A percentile compares a stretch with the other conserved stretches of the same genome.
phyloP scores from a whole-genome alignment of 2,888 invertebrate genomes.

The Eledona agricola region DNA sequence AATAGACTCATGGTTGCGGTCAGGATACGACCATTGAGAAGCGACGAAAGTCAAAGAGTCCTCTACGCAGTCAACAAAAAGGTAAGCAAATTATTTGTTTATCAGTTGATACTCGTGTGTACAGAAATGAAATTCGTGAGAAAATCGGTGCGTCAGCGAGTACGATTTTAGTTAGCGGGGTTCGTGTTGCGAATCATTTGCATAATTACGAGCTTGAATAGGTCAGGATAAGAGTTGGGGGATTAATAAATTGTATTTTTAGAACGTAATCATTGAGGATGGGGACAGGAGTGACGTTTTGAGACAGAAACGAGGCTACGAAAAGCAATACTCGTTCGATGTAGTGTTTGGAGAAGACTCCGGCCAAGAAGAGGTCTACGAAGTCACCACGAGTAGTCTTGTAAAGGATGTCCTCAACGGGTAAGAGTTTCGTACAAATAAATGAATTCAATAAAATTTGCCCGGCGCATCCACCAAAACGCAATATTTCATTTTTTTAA shows the following conservation, averaged over 20 bases:
- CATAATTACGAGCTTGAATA: slow-evolving; percentile 20
- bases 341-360: slow-evolving; percentile 87
- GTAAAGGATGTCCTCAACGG: slow-evolving; percentile 82
- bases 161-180: slow-evolving; percentile 8
- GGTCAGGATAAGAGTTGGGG: not conserved
- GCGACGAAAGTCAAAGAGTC: slow-evolving; percentile 78
- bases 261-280: slow-evolving; percentile 77
- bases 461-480: too few relatives aligned
- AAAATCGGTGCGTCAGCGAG: slow-evolving; percentile 12
- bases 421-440: slow-evolving; percentile 46
- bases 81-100: slow-evolving; percentile 61
- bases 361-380: slow-evolving; percentile 89
- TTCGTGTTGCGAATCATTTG: slow-evolving; percentile 29
- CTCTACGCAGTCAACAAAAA: slow-evolving; percentile 82
- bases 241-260: too few relatives aligned
- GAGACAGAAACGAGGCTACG: slow-evolving; percentile 75
- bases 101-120: too few relatives aligned
- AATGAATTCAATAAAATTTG: too few relatives aligned
- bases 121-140: slow-evolving; percentile 1
- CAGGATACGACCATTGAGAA: slow-evolving; percentile 83
- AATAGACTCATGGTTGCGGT: slow-evolving; percentile 76
- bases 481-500: too few relatives aligned
- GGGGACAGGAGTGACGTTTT: slow-evolving; percentile 70
- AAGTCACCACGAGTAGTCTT: slow-evolving; percentile 83
- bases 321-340: slow-evolving; percentile 90